Evolutionary conservation across 2,888 invertebrate species (phyloP), one percentile per base, ranked within the genome.

Genomic region (Mesorhabditis spiculigera): DNA sequence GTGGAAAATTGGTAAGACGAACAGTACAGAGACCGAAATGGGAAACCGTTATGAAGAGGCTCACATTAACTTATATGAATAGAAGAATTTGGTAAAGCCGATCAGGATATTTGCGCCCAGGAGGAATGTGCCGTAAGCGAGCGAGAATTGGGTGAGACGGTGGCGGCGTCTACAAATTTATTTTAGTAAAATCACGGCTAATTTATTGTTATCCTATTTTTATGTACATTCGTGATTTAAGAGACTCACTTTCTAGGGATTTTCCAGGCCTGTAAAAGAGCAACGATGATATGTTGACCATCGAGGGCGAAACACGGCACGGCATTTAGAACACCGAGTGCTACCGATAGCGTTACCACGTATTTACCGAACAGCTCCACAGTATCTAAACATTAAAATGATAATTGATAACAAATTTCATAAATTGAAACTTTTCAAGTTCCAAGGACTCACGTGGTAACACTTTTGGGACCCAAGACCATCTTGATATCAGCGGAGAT

Each of bases 221-320:
- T n/a, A 50, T 50, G n/a, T 50, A 28, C 1, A 28, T 8, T 8
- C 65, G 4, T 41, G 5, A 44, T 61, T 13, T 67, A 66, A 43
- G n/a, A 43, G 71, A 61, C 61, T 50, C 63, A 76, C 76, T 69
- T 71, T 64, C 69, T 73, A 4, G 73, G 73, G 44, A 71, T 16
- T 45, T 45, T 63, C 13, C 66, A 68, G 68, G 75, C 74, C 63
- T 81, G 77, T 64, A 88, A 83, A 63, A 88, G 82, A 6, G 87
- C 87, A 66, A 90, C 90, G 65, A 91, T 90, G 81, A 96, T 94
- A 86, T 92, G 91, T 85, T 95, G 93, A 0, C 96, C 96, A 87
- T 97, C 96, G 85, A 95, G 91, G 74, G 92, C 93, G 86, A 93
- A 92, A 86, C 95, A 94, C 0, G 96, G 96, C 72, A 96, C 90